phyloP scores from a whole-genome alignment of 2,888 invertebrate species.

The Pterostichus niger region DNA sequence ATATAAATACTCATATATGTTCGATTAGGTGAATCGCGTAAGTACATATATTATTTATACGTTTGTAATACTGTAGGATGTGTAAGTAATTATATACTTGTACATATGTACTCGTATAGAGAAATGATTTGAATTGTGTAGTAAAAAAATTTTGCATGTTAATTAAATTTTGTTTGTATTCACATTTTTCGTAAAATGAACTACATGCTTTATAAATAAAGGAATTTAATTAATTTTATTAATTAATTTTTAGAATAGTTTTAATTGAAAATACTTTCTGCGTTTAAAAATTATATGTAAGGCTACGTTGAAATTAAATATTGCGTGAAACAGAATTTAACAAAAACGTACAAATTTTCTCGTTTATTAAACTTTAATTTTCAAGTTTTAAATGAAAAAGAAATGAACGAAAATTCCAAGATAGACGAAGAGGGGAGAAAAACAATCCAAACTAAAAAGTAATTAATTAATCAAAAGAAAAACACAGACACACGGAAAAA shows the following conservation, averaged over 20 bases:
- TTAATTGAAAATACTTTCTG: slow-evolving; percentile 56
- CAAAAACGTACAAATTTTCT: slow-evolving; percentile 54
- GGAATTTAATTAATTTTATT: slow-evolving; percentile 62
- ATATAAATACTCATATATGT: no score
- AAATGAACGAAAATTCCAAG: slow-evolving; percentile 46
- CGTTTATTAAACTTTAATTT: slow-evolving; percentile 60
- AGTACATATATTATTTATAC: no score
- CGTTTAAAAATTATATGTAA: slow-evolving; percentile 41
- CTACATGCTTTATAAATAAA: slow-evolving; percentile 59
- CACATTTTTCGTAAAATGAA: slow-evolving; percentile 58
- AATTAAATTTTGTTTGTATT: slow-evolving; percentile 62
- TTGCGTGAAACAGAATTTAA: slow-evolving; percentile 38
- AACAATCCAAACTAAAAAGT: slow-evolving; percentile 59
- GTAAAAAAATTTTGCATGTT: slow-evolving; percentile 27
- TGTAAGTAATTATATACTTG: no score
- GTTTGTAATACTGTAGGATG: no score
- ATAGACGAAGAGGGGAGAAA: slow-evolving; percentile 21
- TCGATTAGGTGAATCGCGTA: no score
- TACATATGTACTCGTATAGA: background rate
- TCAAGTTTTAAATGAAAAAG: slow-evolving; percentile 58
- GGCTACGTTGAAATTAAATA: slow-evolving; percentile 47
- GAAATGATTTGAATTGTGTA: slow-evolving; percentile 28
- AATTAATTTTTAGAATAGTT: slow-evolving; percentile 62
- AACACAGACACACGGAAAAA: slow-evolving; percentile 62
- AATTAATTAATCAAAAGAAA: slow-evolving; percentile 66